These are phyloP conservation scores for Galeruca laticollis DNA, from an alignment of 2,888 invertebrate species.

Conservation along the genomic window DNA sequence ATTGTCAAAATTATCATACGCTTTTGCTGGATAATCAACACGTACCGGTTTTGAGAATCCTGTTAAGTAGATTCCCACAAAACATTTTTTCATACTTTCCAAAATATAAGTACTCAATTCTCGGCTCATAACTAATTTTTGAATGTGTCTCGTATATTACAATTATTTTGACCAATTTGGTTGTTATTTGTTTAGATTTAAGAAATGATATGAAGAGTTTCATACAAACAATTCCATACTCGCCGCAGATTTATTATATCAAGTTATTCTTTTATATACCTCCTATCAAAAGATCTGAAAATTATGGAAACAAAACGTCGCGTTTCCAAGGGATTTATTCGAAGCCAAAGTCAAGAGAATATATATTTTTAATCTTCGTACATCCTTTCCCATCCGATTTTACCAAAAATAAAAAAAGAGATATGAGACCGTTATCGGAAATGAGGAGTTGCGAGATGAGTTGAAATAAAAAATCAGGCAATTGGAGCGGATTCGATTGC, in stretches of 20 bases:
- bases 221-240: not conserved
- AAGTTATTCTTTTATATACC: not conserved
- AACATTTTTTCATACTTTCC: too few species aligned
- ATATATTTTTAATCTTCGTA: constrained; percentile 29
- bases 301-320: not conserved
- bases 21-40: too few species aligned
- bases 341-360: constrained; percentile 20
- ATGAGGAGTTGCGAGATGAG: constrained; percentile 40
- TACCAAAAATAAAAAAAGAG: constrained; percentile 25
- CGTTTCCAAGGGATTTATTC: not conserved
- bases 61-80: too few species aligned
- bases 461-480: constrained; percentile 53
- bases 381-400: constrained; percentile 23
- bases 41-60: too few species aligned
- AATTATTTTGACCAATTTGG: too few species aligned
- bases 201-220: not conserved
- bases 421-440: constrained; percentile 41
- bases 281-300: not conserved
- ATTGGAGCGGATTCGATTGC: constrained; percentile 59
- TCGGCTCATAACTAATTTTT: too few species aligned
- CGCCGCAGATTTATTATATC: not conserved
- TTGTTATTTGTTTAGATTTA: too few species aligned
- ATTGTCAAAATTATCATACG: too few species aligned
- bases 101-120: too few species aligned
- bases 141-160: too few species aligned